Evolutionary conservation across 2,113 vertebrate genomes (phyloP), one percentile per base, ranked within the genome.

Genomic region (Amazona vittata): DNA sequence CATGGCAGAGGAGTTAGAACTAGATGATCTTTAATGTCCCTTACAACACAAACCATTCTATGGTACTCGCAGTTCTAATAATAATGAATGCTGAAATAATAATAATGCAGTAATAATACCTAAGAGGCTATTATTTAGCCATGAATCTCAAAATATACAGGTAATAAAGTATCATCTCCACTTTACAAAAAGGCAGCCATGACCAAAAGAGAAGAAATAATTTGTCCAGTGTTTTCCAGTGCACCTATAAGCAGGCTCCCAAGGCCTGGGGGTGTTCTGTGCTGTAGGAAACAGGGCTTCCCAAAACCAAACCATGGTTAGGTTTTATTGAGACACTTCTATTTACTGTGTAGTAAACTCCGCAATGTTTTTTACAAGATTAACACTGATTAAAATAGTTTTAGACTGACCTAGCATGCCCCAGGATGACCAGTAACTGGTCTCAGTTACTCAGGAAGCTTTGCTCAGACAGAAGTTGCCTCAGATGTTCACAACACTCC

Each of bases 201-300:
- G 12, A 47, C 14, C 16, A 63, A 55, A 59, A 57, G 20, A 64
- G n/a, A 63, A 57, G 28, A 79, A 68, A 57, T 35, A 57, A 60
- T 5, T 37, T 41, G 21, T 12, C 13, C 17, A 35, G 43, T 52
- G 17, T 6, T 11, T 1, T 11, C 17, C 7, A 11, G 17, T 8
- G 50, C 26, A 74, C 0, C 5, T 53, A 1, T 6, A n/a, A 70
- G 5, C 4, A 2, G 17, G 12, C 2, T 79, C 10, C 70, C 26
- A 28, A 84, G 29, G 60, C 4, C 3, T 57, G 3, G 28, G 18
- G 10, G 0, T 62, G 5, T 37, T 77, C 8, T 46, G 5, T 24
- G 7, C 7, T 41, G 3, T 13, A 43, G 24, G 21, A 75, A 78
- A 39, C 15, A 35, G 2, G 11, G 8, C 20, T 83, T 76, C 15